Conservation (phyloP, 2,888 invertebrate species). For the Eupithecia abbreviata region DNA sequence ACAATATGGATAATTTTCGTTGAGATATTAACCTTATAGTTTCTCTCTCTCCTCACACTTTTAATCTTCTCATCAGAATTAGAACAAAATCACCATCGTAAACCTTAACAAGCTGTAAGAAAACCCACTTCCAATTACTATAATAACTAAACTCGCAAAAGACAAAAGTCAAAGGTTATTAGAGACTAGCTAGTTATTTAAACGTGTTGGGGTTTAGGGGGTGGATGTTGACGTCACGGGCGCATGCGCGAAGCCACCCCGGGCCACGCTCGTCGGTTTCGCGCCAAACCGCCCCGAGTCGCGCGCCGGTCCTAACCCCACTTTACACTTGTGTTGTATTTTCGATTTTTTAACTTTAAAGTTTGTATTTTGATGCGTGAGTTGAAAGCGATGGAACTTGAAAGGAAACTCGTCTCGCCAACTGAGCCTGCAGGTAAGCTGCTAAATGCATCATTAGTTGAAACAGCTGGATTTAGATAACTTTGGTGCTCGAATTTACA, state of each 20-base stretch:
- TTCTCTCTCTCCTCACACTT: background rate
- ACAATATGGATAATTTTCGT: too few relatives aligned
- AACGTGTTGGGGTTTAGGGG: slow-evolving; percentile 49
- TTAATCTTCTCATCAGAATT: background rate
- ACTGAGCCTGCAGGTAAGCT: slow-evolving; percentile 67
- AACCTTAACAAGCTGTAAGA: background rate
- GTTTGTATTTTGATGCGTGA: slow-evolving; percentile 41
- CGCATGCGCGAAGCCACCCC: slow-evolving; percentile 73
- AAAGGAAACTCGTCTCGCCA: slow-evolving; percentile 55
- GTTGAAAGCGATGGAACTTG: slow-evolving; percentile 60
- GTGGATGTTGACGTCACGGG: slow-evolving; percentile 64
- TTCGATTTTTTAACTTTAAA: slow-evolving; percentile 43
- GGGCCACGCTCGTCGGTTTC: slow-evolving; percentile 67
- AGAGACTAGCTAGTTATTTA: slow-evolving; percentile 41
- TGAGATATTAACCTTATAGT: too few relatives aligned
- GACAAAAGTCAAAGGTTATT: slow-evolving; percentile 35
- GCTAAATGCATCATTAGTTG: background rate
- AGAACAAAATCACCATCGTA: background rate
- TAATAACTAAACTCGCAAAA: slow-evolving; percentile 6
- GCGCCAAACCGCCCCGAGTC: slow-evolving; percentile 76
- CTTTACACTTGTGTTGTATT: slow-evolving; percentile 46
- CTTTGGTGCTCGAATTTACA: background rate
- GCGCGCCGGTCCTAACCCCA: slow-evolving; percentile 72
- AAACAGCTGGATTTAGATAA: background rate
- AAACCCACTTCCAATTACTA: slow-evolving; percentile 1